Evolutionary conservation across 2,797 vertebrate species (phyloP).

Genomic region (Microctenopoma stevenorrisi): DNA sequence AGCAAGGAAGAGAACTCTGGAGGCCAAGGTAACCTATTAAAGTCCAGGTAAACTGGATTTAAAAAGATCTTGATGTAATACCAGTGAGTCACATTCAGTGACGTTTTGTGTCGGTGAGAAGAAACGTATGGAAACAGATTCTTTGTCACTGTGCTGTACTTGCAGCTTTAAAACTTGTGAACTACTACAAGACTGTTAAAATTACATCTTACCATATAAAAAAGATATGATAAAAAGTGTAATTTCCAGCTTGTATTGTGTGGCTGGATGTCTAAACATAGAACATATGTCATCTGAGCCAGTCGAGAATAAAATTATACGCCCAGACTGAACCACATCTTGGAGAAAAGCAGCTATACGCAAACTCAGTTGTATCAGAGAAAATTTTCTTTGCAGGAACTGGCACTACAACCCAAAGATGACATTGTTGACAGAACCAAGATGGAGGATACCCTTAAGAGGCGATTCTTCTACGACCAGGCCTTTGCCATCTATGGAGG

Average conservation of each 20-base stretch:
- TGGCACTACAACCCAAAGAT: constrained; percentile 96
- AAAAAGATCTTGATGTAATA: neutral
- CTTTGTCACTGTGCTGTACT: neutral
- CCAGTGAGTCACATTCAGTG: neutral
- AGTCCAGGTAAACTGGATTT: neutral
- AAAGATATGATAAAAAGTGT: neutral
- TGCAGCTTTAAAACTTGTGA: neutral
- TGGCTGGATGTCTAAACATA: neutral
- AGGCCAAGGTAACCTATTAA: constrained; percentile 88
- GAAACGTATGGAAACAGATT: neutral
- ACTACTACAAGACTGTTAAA: neutral
- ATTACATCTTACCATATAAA: neutral
- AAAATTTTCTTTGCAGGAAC: constrained; percentile 83
- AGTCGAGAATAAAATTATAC: neutral
- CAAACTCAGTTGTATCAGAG: neutral
- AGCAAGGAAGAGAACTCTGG: constrained; percentile 91
- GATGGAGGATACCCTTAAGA: constrained; percentile 98
- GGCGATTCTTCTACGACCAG: constrained; percentile 98
- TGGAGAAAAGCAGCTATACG: neutral
- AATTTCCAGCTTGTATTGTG: accelerated
- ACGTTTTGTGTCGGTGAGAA: neutral
- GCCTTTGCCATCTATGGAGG: constrained; percentile 99
- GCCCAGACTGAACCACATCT: neutral
- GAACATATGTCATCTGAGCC: neutral
- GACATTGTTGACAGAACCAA: constrained; percentile 94